Base-by-base conservation (phyloP, 2,888 invertebrate genomes). In the Anthoptus insignis region DNA sequence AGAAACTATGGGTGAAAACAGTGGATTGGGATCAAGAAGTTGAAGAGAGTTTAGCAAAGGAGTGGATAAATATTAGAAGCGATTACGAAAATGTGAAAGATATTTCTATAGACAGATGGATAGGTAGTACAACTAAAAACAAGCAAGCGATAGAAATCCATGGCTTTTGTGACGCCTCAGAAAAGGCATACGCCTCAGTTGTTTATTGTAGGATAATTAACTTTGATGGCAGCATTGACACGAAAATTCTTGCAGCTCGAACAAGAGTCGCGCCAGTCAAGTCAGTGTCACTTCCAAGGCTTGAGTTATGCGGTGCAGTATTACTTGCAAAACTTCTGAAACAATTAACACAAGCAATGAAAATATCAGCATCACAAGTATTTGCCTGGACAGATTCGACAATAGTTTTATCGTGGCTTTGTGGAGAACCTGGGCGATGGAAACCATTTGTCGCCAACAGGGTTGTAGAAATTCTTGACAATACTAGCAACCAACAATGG, bases 371-470 rank as follows among this genome's bases (percentile, higher is more conserved):
- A 27, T 11, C 34, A 5, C 29, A 71, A 8, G 47, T 71, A 8
- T 68, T 57, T 27, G 66, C 66, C 2, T 64, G 61, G 66, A 67
- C 66, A 2, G 66, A 64, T 64, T 59, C 67, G 2, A 60, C 60
- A 4, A 63, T 60, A 14, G 60, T 59, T 6, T 9, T 59, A 3
- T 39, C 68, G 3, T 76, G 70, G 74, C 54, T 74, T 8, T 24
- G 24, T 3, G 72, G 73, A 32, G 68, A 74, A 7, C 73, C 73
- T 9, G 58, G 19, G 9, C 45, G 68, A 59, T 76, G 73, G 74
- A 71, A 75, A 9, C 60, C 67, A 29, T 75, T 73, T 16, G 71
- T 76, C 5, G 69, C 71, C n/a, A 70, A 68, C 22, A 39, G 67
- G 37, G 54, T 65, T 24, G 68, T 71, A 8, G 70, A 76, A 59